Conservation (phyloP, 2,113 vertebrate species). For the Lophotis ruficrista region DNA sequence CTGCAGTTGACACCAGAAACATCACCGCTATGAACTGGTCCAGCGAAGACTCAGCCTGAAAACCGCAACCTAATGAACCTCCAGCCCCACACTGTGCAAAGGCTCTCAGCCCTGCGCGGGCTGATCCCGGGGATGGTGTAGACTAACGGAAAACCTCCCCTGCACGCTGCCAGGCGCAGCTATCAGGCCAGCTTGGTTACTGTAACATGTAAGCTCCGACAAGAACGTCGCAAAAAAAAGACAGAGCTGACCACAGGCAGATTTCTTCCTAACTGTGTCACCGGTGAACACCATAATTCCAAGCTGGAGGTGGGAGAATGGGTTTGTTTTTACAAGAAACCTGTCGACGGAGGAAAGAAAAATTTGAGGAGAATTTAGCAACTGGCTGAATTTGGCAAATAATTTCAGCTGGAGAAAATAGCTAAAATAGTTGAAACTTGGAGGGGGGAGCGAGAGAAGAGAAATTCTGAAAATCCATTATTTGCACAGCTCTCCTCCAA, state of each 20-base stretch:
- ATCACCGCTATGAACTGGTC: background rate
- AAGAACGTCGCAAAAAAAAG: background rate
- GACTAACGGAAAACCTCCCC: background rate
- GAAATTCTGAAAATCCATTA: slow-evolving; percentile 51
- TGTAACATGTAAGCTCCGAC: background rate
- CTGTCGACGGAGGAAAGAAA: background rate
- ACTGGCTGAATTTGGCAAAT: slow-evolving; percentile 17
- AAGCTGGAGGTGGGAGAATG: background rate
- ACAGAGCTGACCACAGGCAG: slow-evolving; percentile 15
- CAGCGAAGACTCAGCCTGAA: background rate
- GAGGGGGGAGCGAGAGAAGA: background rate
- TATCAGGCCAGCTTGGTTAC: background rate
- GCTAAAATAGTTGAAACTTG: slow-evolving; percentile 40
- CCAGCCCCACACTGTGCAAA: background rate
- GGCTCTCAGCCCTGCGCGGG: background rate
- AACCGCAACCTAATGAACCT: background rate
- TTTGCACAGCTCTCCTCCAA: slow-evolving; percentile 42
- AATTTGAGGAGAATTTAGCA: background rate
- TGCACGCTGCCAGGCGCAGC: background rate
- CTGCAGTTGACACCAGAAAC: slow-evolving; percentile 1
- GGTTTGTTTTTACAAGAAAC: slow-evolving; percentile 39
- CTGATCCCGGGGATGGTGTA: background rate
- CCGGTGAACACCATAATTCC: background rate
- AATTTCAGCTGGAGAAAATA: slow-evolving; percentile 41
- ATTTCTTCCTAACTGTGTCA: slow-evolving; percentile 58